phyloP scores from a whole-genome alignment of 2,797 vertebrate species.

The Anas bernieri region DNA sequence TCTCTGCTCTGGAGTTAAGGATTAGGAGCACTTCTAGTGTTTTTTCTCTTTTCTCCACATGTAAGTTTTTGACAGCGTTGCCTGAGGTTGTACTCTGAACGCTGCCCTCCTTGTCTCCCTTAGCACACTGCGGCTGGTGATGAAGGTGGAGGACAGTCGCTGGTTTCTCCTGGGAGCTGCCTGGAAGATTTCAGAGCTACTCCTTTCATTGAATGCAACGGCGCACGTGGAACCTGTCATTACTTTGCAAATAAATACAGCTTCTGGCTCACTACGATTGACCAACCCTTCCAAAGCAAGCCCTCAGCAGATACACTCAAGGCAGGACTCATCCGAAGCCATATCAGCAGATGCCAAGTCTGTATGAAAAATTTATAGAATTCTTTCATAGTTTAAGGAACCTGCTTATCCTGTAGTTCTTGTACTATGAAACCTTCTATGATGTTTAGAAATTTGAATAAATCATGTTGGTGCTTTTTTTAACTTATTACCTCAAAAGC shows the following conservation, averaged over 20 bases:
- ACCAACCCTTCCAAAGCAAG: slow-evolving; percentile 87
- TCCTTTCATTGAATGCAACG: slow-evolving; percentile 97
- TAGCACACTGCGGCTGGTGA: slow-evolving; percentile 96
- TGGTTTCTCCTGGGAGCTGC: slow-evolving; percentile 97
- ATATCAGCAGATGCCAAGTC: slow-evolving; percentile 98
- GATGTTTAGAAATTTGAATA: slow-evolving; percentile 39
- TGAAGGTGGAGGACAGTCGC: slow-evolving; percentile 94
- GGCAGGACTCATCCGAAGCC: slow-evolving; percentile 92
- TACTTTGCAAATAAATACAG: slow-evolving; percentile 97
- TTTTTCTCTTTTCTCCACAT: background rate
- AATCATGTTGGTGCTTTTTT: slow-evolving; percentile 86
- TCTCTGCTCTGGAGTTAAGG: background rate
- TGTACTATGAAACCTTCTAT: slow-evolving; percentile 4
- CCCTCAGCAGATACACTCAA: slow-evolving; percentile 90
- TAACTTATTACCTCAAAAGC: slow-evolving; percentile 95
- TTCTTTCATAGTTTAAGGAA: slow-evolving; percentile 31
- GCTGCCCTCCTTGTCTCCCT: background rate
- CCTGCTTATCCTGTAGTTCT: background rate
- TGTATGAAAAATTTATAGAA: slow-evolving; percentile 98
- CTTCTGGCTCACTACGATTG: slow-evolving; percentile 94
- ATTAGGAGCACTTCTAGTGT: background rate
- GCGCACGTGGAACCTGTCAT: slow-evolving; percentile 94
- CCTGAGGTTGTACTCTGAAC: slow-evolving; percentile 2
- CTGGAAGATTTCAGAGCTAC: slow-evolving; percentile 96
- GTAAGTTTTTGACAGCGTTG: background rate